phyloP scores from a whole-genome alignment of 1,140 invertebrate species.

The Dufourea novaeangliae region DNA sequence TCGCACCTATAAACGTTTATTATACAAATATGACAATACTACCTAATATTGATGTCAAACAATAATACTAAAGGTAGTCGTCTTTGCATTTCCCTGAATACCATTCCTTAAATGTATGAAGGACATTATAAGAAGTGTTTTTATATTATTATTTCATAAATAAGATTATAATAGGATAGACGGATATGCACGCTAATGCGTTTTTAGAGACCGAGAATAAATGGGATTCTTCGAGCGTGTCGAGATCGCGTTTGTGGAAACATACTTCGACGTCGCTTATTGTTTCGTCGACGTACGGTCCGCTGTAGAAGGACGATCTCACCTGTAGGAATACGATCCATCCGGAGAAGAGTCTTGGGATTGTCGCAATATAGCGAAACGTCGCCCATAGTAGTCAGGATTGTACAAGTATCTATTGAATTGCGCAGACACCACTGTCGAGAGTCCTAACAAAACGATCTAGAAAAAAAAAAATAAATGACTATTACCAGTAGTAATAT shows the following conservation, averaged over 20 bases:
- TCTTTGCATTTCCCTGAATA: too few species aligned
- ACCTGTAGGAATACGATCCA: constrained; percentile 71
- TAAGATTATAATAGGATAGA: background rate
- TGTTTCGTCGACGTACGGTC: constrained; percentile 30
- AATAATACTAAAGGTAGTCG: too few species aligned
- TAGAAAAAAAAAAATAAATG: constrained; percentile 30
- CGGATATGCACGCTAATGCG: background rate
- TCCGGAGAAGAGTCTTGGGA: constrained; percentile 66
- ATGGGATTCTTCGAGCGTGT: constrained; percentile 55
- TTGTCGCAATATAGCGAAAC: constrained; percentile 65
- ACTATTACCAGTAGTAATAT: too few species aligned
- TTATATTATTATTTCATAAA: background rate
- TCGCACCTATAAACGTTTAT: too few species aligned
- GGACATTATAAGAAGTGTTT: too few species aligned
- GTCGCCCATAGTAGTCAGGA: constrained; percentile 61
- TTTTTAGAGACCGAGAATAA: constrained; percentile 34
- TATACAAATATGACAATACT: too few species aligned
- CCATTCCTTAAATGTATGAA: too few species aligned
- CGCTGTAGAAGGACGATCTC: constrained; percentile 55
- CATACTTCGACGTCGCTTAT: constrained; percentile 46
- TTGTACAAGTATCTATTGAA: constrained; percentile 58
- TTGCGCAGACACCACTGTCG: constrained; percentile 49
- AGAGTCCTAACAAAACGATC: constrained; percentile 53
- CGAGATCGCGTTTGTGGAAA: constrained; percentile 59
- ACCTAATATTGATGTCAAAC: too few species aligned